A percentile compares a stretch with the other conserved stretches of the same genome.
These are phyloP conservation scores for Parazoanthus swiftii DNA, from an alignment of 92 coral and sea anemone species.

Conservation along the genomic window DNA sequence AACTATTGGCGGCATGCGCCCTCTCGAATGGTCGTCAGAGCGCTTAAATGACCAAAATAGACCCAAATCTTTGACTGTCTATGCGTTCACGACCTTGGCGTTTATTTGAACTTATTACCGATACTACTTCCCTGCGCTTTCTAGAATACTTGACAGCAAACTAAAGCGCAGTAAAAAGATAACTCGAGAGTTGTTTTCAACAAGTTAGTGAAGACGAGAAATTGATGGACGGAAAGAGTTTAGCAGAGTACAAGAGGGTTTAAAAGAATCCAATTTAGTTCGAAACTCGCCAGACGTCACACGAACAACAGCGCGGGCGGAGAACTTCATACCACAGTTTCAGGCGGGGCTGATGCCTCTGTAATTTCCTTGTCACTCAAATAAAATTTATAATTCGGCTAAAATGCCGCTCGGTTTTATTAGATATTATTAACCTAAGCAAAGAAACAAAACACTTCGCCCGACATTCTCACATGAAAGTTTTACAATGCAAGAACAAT, in stretches of 20 bases:
- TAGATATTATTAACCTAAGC: constrained; percentile 17
- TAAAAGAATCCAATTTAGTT: constrained; percentile 24
- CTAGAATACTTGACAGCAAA: neutral
- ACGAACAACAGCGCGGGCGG: constrained; percentile 27
- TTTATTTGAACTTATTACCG: neutral
- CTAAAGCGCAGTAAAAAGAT: neutral
- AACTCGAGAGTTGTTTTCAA: neutral
- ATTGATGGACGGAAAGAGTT: neutral
- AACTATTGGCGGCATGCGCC: constrained; percentile 19
- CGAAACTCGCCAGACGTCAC: constrained; percentile 29
- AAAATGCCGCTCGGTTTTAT: constrained; percentile 29
- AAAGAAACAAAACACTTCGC: neutral
- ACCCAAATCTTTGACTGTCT: neutral
- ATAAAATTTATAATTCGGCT: constrained; percentile 20
- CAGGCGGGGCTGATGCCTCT: constrained; percentile 35
- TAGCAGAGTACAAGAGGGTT: constrained; percentile 23
- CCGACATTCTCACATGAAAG: neutral
- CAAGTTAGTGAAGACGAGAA: constrained; percentile 7
- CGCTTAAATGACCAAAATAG: constrained; percentile 13
- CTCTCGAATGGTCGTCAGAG: constrained; percentile 8
- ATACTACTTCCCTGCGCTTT: neutral
- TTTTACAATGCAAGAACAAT: neutral
- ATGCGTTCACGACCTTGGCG: neutral
- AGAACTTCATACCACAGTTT: constrained; percentile 27
- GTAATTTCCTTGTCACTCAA: constrained; percentile 43